phyloP scores from a whole-genome alignment of 2,888 invertebrate genomes.

The Sturmia bella region DNA sequence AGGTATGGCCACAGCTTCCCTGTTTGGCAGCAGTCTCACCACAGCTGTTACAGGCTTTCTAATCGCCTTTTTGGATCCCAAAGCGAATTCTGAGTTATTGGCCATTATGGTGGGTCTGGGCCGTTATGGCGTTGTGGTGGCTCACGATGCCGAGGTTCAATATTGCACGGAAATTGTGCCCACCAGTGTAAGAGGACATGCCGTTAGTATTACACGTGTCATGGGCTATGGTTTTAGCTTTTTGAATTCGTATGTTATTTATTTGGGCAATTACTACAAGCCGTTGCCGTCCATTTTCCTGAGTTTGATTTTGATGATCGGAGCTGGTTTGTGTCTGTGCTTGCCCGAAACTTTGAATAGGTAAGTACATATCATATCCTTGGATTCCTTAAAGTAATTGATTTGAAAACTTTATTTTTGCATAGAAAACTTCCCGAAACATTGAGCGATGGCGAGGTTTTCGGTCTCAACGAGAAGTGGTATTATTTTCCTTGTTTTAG shows the following conservation, averaged over 20 bases:
- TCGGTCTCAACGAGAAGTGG: slow-evolving; percentile 83
- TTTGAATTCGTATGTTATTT: slow-evolving; percentile 84
- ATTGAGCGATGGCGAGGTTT: slow-evolving; percentile 84
- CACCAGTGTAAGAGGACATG: slow-evolving; percentile 85
- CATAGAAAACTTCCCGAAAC: slow-evolving; percentile 83
- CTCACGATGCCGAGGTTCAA: slow-evolving; percentile 85
- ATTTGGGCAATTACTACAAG: slow-evolving; percentile 81
- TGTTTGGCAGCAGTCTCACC: slow-evolving; percentile 83
- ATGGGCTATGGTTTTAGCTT: slow-evolving; percentile 85
- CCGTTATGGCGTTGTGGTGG: slow-evolving; percentile 84
- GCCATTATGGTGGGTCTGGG: slow-evolving; percentile 83
- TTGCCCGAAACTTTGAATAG: slow-evolving; percentile 84
- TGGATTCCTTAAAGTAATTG: not conserved
- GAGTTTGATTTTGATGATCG: slow-evolving; percentile 82
- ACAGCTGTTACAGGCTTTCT: slow-evolving; percentile 82
- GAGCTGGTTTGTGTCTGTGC: slow-evolving; percentile 83
- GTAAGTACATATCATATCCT: slow-evolving; percentile 76
- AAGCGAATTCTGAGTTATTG: slow-evolving; percentile 80
- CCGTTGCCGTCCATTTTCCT: slow-evolving; percentile 84
- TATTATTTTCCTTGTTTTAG: slow-evolving; percentile 82
- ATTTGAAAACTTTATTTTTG: not conserved
- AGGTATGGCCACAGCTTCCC: slow-evolving; percentile 83
- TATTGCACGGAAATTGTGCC: slow-evolving; percentile 86
- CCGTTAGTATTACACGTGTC: slow-evolving; percentile 85
- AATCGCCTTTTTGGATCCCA: slow-evolving; percentile 78